A percentile compares a stretch with the other conserved stretches of the same genome.
Evolutionary conservation across 2,888 invertebrate species (phyloP).

Genomic region (Microplitis deprimator): DNA sequence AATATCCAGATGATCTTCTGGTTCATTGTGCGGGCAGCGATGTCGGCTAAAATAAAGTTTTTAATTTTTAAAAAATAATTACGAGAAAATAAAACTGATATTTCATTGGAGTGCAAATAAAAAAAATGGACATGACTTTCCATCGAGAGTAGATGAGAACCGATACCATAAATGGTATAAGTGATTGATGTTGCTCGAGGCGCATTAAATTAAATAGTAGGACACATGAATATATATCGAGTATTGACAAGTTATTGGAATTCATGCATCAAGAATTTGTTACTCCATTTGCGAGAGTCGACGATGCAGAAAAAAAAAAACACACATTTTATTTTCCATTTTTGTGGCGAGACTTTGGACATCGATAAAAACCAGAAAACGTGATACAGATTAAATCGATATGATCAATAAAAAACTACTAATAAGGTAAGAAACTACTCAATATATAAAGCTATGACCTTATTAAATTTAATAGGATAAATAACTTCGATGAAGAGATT

Average conservation of each 20-base stretch:
- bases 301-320: neutral
- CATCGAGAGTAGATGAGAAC: neutral
- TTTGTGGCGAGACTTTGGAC: neutral
- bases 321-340: neutral
- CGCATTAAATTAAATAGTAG: neutral
- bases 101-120: neutral
- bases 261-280: neutral
- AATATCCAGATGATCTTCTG: slow-evolving; percentile 65
- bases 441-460: neutral
- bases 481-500: neutral
- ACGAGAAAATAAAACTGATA: neutral
- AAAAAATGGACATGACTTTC: neutral
- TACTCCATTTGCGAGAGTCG: neutral
- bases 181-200: neutral
- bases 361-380: neutral
- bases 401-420: neutral
- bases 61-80: neutral
- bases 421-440: neutral
- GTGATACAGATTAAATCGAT: neutral
- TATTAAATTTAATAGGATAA: neutral
- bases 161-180: neutral
- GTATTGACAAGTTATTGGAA: neutral
- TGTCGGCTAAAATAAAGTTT: slow-evolving; percentile 78
- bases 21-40: slow-evolving; percentile 82
- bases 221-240: neutral